Evolutionary conservation across 2,888 invertebrate genomes (phyloP).

Genomic region (Carcina quercana): DNA sequence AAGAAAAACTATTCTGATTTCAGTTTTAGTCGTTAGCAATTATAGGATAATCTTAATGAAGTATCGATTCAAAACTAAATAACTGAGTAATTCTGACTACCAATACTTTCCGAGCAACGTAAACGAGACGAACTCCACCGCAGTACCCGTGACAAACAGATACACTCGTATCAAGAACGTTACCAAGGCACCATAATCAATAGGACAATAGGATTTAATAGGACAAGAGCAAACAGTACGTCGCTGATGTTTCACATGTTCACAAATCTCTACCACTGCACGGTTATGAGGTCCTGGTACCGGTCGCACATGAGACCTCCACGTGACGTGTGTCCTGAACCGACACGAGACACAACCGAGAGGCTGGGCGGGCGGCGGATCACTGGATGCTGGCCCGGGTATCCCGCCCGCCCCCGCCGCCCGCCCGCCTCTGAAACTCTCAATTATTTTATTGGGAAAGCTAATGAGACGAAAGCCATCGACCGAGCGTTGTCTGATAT

Average conservation of each 20-base stretch:
- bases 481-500: slow-evolving; percentile 37
- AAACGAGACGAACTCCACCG: no score
- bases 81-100: no score
- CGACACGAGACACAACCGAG: slow-evolving; percentile 29
- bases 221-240: slow-evolving; percentile 20
- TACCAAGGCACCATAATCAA: no score
- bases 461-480: slow-evolving; percentile 67
- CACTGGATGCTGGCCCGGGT: slow-evolving; percentile 52
- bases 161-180: slow-evolving; percentile 4
- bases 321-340: slow-evolving; percentile 2
- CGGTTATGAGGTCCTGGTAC: slow-evolving; percentile 35
- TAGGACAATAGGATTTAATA: no score
- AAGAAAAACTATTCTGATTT: no score
- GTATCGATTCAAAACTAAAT: no score
- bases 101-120: no score
- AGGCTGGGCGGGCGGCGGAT: slow-evolving; percentile 56
- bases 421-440: slow-evolving; percentile 54
- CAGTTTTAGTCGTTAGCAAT: no score
- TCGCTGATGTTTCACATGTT: slow-evolving; percentile 32
- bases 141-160: no score
- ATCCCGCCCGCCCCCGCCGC: slow-evolving; percentile 26
- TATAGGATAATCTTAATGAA: no score
- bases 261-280: slow-evolving; percentile 25
- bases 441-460: slow-evolving; percentile 72
- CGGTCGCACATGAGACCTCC: slow-evolving; percentile 27